These are phyloP conservation scores for Callyntrura sp. DNA, from an alignment of 2,888 invertebrate genomes.

Conservation along the genomic window DNA sequence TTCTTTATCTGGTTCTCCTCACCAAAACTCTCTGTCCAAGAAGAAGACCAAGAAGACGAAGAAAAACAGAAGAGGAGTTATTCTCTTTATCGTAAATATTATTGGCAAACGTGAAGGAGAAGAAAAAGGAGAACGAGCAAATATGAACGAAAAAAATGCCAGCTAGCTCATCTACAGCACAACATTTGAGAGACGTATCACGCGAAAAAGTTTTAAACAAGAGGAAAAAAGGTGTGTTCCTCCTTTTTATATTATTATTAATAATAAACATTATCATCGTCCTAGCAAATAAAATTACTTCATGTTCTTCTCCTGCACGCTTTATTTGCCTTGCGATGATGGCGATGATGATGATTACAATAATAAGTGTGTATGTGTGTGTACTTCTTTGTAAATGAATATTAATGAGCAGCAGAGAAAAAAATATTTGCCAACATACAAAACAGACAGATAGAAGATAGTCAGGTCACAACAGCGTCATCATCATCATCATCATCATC, in stretches of 20 bases:
- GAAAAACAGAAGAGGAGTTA: too few species aligned
- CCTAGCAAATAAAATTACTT: too few species aligned
- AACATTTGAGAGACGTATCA: neutral
- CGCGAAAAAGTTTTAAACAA: neutral
- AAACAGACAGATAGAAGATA: neutral
- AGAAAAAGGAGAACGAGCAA: too few species aligned
- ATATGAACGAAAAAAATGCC: too few species aligned
- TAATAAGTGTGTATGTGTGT: too few species aligned
- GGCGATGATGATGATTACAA: too few species aligned
- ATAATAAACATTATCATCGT: conserved; percentile 21
- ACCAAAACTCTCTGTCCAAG: neutral
- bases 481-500: too few species aligned
- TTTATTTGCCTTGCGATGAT: too few species aligned
- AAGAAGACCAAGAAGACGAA: neutral
- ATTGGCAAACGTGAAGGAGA: conserved; percentile 21
- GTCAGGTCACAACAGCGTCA: too few species aligned
- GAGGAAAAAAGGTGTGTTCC: conserved; percentile 52
- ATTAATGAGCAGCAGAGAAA: conserved; percentile 59
- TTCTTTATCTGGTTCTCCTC: neutral
- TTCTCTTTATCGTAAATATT: conserved; percentile 44
- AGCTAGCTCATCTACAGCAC: too few species aligned
- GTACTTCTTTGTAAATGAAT: conserved; percentile 22
- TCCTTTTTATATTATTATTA: conserved; percentile 23
- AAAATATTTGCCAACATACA: neutral
- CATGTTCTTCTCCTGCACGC: too few species aligned